These are phyloP conservation scores for Microctonus brassicae DNA, from an alignment of 2,888 invertebrate species.

Conservation along the genomic window DNA sequence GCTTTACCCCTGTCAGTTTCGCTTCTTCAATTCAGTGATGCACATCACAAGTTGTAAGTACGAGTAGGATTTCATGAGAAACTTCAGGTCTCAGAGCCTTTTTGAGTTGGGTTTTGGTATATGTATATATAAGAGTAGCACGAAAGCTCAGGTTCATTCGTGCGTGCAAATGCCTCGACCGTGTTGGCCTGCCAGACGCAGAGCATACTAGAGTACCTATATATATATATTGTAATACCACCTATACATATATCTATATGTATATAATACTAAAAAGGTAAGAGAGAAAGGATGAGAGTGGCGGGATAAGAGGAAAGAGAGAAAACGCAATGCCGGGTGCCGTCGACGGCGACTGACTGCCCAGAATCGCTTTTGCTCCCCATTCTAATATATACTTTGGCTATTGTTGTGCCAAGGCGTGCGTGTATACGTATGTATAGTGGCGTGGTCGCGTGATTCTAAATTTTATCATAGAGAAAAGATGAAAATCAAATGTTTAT, in stretches of 20 bases:
- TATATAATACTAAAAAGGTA: conserved; percentile 22
- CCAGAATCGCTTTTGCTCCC: conserved; percentile 3
- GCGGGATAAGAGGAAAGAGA: not conserved
- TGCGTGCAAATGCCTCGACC: conserved; percentile 36
- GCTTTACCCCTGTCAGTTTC: conserved; percentile 10
- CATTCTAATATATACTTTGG: not conserved
- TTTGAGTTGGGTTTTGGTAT: not conserved
- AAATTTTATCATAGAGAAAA: not conserved
- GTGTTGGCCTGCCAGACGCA: conserved; percentile 37
- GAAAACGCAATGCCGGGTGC: conserved; percentile 17
- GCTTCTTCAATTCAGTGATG: conserved; percentile 1
- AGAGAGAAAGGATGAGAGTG: conserved; percentile 25
- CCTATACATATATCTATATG: too few relatives aligned
- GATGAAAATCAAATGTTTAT: not conserved
- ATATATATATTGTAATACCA: conserved; percentile 8
- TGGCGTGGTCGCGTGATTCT: conserved; percentile 24
- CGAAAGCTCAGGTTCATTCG: conserved; percentile 36
- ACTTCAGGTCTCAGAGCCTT: conserved; percentile 25
- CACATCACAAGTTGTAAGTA: conserved; percentile 20
- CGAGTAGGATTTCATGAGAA: conserved; percentile 28
- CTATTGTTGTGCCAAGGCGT: conserved; percentile 6
- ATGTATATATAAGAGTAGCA: conserved; percentile 1
- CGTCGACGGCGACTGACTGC: conserved; percentile 16
- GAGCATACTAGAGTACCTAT: not conserved
- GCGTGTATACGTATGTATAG: not conserved